phyloP scores from a whole-genome alignment of 2,113 vertebrate species.

The Crypturellus undulatus region DNA sequence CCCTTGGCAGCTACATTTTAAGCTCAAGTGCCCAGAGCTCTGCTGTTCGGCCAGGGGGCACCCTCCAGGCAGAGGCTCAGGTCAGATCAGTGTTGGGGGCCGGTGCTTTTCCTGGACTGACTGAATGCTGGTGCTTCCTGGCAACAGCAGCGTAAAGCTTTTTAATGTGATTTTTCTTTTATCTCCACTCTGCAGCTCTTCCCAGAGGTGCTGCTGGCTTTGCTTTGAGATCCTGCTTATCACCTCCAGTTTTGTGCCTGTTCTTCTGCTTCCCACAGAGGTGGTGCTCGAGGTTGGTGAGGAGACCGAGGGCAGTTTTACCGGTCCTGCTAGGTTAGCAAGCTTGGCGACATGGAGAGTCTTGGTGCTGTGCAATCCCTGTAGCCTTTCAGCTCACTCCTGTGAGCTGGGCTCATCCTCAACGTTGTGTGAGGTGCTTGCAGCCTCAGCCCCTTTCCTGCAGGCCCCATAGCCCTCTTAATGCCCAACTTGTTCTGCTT shows the following conservation, averaged over 20 bases:
- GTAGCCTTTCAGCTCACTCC: not conserved
- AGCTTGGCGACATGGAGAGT: not conserved
- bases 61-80: not conserved
- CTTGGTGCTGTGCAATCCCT: rapidly evolving
- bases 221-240: not conserved
- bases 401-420: not conserved
- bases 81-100: not conserved
- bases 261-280: not conserved
- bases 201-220: not conserved
- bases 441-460: not conserved
- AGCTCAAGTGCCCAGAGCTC: not conserved
- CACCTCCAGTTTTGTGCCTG: not conserved
- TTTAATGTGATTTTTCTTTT: not conserved
- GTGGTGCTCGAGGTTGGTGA: not conserved
- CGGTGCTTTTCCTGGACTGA: not conserved
- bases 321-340: not conserved
- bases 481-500: rapidly evolving
- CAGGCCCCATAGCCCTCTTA: not conserved
- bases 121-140: not conserved
- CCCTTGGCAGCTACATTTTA: not conserved
- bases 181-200: not conserved
- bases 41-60: not conserved
- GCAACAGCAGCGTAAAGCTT: not conserved
- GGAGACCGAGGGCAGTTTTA: not conserved
- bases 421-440: not conserved